A percentile compares a stretch with the other conserved stretches of the same genome.
Conservation (phyloP, 2,113 vertebrate genomes). For the Pandion haliaetus region DNA sequence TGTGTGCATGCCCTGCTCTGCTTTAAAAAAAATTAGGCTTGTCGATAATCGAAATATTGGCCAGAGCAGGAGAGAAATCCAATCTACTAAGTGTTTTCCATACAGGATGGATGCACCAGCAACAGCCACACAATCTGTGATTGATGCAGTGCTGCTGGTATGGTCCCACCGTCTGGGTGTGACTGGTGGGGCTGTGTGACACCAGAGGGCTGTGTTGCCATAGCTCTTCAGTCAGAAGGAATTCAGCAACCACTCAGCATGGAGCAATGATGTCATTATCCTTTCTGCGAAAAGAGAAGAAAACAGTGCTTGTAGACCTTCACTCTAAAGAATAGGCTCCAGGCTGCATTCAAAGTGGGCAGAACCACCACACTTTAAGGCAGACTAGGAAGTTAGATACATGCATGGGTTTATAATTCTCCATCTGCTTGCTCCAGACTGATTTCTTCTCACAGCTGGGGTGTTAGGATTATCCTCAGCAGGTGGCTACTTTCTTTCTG, state of each 20-base stretch:
- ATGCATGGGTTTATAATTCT: background rate
- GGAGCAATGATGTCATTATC: background rate
- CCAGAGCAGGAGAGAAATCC: background rate
- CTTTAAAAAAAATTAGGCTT: background rate
- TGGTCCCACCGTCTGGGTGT: background rate
- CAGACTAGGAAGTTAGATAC: background rate
- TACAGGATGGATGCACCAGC: background rate
- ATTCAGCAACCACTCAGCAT: background rate
- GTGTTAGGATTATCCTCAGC: background rate
- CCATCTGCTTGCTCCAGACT: background rate
- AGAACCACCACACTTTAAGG: background rate
- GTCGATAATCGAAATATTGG: background rate
- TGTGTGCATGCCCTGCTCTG: background rate
- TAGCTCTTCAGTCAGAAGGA: background rate
- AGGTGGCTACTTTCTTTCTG: background rate
- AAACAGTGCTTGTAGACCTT: background rate
- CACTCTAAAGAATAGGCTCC: background rate
- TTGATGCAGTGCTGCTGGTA: background rate
- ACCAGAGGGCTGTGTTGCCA: accelerated
- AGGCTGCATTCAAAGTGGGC: background rate
- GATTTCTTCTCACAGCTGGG: background rate
- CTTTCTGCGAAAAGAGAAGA: background rate
- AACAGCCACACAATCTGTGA: background rate
- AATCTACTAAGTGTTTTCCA: background rate
- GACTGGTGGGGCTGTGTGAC: background rate